Evolutionary conservation across 2,797 vertebrate species (phyloP).

Genomic region (Megaceryle alcyon): DNA sequence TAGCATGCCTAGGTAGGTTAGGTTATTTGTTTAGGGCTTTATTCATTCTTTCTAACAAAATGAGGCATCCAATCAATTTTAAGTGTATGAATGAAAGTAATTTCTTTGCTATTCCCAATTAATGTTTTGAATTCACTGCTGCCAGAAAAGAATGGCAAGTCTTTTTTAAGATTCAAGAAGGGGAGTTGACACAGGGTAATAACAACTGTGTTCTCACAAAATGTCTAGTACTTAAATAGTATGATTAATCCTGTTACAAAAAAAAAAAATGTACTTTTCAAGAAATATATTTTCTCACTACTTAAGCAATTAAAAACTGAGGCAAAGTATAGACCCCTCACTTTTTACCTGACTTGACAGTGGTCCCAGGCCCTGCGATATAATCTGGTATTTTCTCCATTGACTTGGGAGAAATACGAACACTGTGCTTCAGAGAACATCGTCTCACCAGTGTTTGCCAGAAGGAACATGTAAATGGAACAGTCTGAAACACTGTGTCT

Average conservation of each 20-base stretch:
- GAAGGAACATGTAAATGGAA: neutral
- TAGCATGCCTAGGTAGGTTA: neutral
- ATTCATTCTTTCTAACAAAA: neutral
- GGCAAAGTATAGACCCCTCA: neutral
- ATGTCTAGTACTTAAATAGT: neutral
- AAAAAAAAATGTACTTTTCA: neutral
- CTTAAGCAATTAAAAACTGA: neutral
- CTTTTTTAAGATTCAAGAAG: neutral
- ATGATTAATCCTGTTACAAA: neutral
- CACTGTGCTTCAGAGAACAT: neutral
- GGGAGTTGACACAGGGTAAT: neutral
- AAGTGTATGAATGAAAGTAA: neutral
- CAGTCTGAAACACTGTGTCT: neutral
- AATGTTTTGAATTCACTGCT: neutral
- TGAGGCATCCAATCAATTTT: neutral
- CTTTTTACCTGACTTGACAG: neutral
- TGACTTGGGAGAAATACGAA: neutral
- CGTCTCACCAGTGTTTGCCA: neutral
- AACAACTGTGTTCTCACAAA: neutral
- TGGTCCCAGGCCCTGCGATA: neutral
- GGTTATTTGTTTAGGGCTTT: constrained; percentile 3
- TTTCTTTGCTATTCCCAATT: neutral
- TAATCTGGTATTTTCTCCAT: neutral
- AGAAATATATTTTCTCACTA: neutral
- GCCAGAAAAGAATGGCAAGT: neutral